A percentile compares a stretch with the other conserved stretches of the same genome.
phyloP scores from a whole-genome alignment of 2,888 invertebrate genomes.

The Agonopterix alstromeriana region DNA sequence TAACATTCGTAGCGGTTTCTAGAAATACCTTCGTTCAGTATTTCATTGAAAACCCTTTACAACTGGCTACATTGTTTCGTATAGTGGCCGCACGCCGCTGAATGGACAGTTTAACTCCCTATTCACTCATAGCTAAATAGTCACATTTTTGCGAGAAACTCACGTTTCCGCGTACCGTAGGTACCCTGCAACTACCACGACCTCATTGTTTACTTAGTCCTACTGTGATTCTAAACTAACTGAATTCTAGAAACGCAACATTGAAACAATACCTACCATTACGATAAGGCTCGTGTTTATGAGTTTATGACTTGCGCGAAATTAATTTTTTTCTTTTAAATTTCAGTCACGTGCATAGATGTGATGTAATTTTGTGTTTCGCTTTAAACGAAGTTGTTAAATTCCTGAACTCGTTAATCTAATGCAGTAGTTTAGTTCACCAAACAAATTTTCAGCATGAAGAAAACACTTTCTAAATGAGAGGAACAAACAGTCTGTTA shows the following conservation, averaged over 20 bases:
- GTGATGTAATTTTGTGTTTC: no score
- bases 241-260: neutral
- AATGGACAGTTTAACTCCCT: conserved; percentile 61
- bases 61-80: conserved; percentile 50
- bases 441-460: no score
- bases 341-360: no score
- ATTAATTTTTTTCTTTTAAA: no score
- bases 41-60: conserved; percentile 42
- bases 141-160: conserved; percentile 49
- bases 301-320: no score
- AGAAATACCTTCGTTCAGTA: conserved; percentile 20
- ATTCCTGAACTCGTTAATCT: no score
- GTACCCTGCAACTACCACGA: neutral
- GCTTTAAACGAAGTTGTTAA: no score
- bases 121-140: conserved; percentile 58
- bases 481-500: no score
- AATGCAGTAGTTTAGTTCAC: no score
- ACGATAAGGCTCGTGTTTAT: no score
- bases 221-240: conserved; percentile 9
- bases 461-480: no score
- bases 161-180: conserved; percentile 55
- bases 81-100: conserved; percentile 41
- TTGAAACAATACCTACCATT: no score
- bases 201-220: conserved; percentile 1
- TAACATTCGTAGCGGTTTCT: conserved; percentile 30